Conservation (phyloP, 2,888 invertebrate species). For the Cosmia pyralina region DNA sequence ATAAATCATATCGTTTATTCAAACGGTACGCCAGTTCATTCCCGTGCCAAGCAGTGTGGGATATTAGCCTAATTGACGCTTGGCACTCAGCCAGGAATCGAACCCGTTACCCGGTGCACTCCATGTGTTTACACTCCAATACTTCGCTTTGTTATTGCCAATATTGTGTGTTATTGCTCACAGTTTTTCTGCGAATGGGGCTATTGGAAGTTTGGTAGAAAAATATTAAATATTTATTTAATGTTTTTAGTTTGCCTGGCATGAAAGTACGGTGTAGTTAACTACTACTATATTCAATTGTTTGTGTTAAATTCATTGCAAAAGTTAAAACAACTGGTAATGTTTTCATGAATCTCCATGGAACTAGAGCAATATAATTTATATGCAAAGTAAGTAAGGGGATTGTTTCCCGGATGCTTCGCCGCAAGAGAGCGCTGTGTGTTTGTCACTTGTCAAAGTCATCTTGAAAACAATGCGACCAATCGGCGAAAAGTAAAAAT, state of each 20-base stretch:
- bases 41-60: constrained; percentile 45
- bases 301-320: not conserved
- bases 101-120: constrained; percentile 49
- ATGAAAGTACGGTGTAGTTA: not conserved
- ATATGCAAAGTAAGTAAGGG: not conserved
- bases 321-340: not conserved
- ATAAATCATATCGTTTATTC: constrained; percentile 21
- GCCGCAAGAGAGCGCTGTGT: too few species aligned
- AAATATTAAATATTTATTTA: constrained; percentile 25
- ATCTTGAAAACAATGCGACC: too few species aligned
- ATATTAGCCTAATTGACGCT: constrained; percentile 58
- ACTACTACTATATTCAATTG: constrained; percentile 16
- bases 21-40: constrained; percentile 20
- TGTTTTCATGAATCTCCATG: not conserved
- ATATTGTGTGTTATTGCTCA: constrained; percentile 42
- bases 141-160: constrained; percentile 51
- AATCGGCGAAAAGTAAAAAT: too few species aligned
- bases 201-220: constrained; percentile 16
- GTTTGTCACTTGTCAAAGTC: too few species aligned
- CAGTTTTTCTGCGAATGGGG: constrained; percentile 25
- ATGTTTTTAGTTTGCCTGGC: constrained; percentile 17
- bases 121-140: constrained; percentile 47
- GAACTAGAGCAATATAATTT: not conserved
- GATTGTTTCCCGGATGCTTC: too few species aligned
- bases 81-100: constrained; percentile 57